Base-by-base conservation (phyloP, 2,888 invertebrate genomes). In the Eristalinus sepulchralis region DNA sequence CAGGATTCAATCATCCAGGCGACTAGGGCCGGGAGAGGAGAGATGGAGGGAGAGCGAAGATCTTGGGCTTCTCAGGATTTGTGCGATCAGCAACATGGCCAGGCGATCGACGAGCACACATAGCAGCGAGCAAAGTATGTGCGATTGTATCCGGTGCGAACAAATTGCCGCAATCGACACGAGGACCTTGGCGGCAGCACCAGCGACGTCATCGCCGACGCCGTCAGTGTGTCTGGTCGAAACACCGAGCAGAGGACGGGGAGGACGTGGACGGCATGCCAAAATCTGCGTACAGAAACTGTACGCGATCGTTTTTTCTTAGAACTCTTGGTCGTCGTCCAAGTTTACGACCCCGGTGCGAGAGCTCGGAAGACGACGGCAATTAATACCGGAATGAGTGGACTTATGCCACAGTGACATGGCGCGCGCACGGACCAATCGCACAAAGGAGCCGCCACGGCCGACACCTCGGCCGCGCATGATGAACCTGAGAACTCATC, bases 401-500 rank as follows among this genome's bases (percentile, higher is more conserved):
- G 82, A 86, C 86, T 86, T 70, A 81, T 81, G 81, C 81, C 81
- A 75, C 78, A 86, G 83, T 86, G 86, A 86, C 86, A 86, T 79
- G 86, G 86, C 86, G 78, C 71, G 83, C 78, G 86, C 66, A 83
- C 75, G 75, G 75, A 55, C 34, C 75, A 71, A 83, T 79, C 53
- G 70, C 78, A 78, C 80, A 85, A 85, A 77, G 85, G 72, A 77
- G 77, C 84, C 84, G 81, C 53, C 84, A 72, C 47, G 70, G 36
- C 72, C 55, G 71, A 81, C 79, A 77, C 63, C 66, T 78, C 79
- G 64, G 82, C 59, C 67, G 76, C 63, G 72, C 64, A 83, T 88
- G 87, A 87, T 87, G 83, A 83, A 81, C 77, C 83, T 79, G 83
- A 81, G 81, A 88, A 83, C 83, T 87, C 83, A 87, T 83, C 88